Base-by-base conservation (phyloP, 30 jellyfish, hydroid and myxozoan species). In the Chironex yamaguchii region DNA sequence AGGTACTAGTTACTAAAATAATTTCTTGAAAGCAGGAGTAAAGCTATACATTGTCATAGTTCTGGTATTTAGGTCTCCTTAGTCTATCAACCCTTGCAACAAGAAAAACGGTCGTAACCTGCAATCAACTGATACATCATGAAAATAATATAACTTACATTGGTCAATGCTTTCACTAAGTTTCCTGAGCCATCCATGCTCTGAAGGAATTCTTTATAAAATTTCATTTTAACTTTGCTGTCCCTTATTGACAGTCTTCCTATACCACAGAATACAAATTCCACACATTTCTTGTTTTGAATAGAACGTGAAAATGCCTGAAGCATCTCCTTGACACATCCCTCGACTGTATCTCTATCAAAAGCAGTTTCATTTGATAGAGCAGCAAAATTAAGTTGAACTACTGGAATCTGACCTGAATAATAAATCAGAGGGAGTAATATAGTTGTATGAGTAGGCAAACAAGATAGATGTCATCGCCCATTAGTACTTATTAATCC, bases 281-380 rank as follows among this genome's bases (percentile, higher is more conserved):
- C 96, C 21, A 81, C 91, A 53, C 89, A 32, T 25, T 85, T 58
- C 54, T 67, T 89, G 13, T 71, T 25, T 79, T 94, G 96, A 31
- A 94, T 90, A 13, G 89, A 75, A 26, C 96, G 52, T 66, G 99
- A 82, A 50, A 94, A 72, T 14, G 97, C 97, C 53, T 78, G 93
- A 28, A 94, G 87, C 86, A 94, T 80, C 73, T 94, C 99, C 69
- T 88, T 88, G 52, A 88, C 94, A 49, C 97, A 88, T 31, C 94
- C 90, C 67, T 94, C 99, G n/a, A 94, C 97, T 3, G 88, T 76
- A 51, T 94, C 99, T 71, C 99, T 66, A 34, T 85, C 96, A 12
- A 76, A 49, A 30, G 51, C 62, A 25, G 78, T 78, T 23, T 94
- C 96, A 17, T 70, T 70, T 0, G 99, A 78, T 31, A 94, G 69